These are phyloP conservation scores for Willowsia nigromaculata DNA, from an alignment of 2,888 invertebrate species.

Conservation along the genomic window DNA sequence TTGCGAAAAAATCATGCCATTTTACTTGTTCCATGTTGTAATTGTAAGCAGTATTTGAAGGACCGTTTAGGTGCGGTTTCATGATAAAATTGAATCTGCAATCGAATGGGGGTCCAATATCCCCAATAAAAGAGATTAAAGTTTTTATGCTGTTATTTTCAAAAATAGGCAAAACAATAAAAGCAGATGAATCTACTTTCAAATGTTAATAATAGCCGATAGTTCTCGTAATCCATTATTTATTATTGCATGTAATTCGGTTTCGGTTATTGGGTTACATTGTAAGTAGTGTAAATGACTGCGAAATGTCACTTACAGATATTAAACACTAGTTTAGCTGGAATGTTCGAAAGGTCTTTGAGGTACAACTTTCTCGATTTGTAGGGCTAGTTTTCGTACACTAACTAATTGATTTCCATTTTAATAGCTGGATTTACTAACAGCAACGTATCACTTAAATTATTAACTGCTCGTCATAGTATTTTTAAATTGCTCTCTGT, in stretches of 20 bases:
- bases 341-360: conserved; percentile 51
- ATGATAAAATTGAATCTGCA: not conserved
- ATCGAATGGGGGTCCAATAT: not conserved
- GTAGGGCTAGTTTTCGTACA: not conserved
- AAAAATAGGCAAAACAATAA: not conserved
- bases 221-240: not conserved
- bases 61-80: not conserved
- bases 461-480: not conserved
- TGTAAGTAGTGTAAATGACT: conserved; percentile 40
- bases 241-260: conserved; percentile 55
- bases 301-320: conserved; percentile 32
- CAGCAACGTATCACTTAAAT: not conserved
- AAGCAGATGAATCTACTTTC: conserved; percentile 3
- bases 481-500: not conserved
- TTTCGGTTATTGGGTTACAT: conserved; percentile 54
- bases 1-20: too few species aligned
- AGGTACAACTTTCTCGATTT: conserved; percentile 61
- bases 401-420: not conserved
- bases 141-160: not conserved
- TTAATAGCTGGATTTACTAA: not conserved
- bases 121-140: not conserved
- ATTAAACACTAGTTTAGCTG: conserved; percentile 35
- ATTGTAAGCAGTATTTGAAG: not conserved
- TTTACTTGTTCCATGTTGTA: too few species aligned
- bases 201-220: not conserved